A percentile compares a stretch with the other conserved stretches of the same genome.
Evolutionary conservation across 2,888 invertebrate species (phyloP).

Genomic region (Drosophila diplacantha): DNA sequence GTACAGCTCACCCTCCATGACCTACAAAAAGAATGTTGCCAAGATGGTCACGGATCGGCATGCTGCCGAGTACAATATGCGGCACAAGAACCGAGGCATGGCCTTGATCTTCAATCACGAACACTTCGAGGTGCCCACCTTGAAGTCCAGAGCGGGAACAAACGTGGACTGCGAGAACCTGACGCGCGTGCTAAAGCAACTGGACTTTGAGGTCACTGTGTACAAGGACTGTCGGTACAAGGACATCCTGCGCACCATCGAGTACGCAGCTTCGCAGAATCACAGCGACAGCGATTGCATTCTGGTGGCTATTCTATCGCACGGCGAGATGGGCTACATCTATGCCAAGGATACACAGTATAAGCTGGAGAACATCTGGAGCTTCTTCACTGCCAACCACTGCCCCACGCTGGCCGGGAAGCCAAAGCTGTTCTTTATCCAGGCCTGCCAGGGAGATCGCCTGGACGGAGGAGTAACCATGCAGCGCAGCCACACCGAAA

Average conservation of each 20-base stretch:
- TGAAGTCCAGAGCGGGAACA: conserved; percentile 89
- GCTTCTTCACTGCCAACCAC: conserved; percentile 87
- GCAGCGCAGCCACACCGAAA: conserved; percentile 80
- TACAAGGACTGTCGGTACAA: conserved; percentile 84
- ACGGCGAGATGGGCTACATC: conserved; percentile 92
- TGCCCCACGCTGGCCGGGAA: conserved; percentile 92
- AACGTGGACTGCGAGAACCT: conserved; percentile 90
- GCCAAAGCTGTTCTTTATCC: conserved; percentile 85
- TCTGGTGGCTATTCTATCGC: conserved; percentile 89
- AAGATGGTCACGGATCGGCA: conserved; percentile 84
- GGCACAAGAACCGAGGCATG: conserved; percentile 86
- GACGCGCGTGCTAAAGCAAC: conserved; percentile 81
- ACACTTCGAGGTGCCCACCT: conserved; percentile 84
- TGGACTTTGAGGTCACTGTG: conserved; percentile 87
- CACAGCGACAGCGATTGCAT: conserved; percentile 91
- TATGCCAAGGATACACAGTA: conserved; percentile 92
- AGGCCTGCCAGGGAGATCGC: conserved; percentile 94
- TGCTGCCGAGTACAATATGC: conserved; percentile 91
- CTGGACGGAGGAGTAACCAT: conserved; percentile 88
- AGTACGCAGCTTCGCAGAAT: conserved; percentile 86
- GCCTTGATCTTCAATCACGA: conserved; percentile 95
- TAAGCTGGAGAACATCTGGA: conserved; percentile 88
- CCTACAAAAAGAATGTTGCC: conserved; percentile 71
- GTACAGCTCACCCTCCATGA: conserved; percentile 65
- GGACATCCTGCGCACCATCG: conserved; percentile 83